A percentile compares a stretch with the other conserved stretches of the same genome.
phyloP scores from a whole-genome alignment of 2,113 vertebrate species.

The Apeltes quadracus region DNA sequence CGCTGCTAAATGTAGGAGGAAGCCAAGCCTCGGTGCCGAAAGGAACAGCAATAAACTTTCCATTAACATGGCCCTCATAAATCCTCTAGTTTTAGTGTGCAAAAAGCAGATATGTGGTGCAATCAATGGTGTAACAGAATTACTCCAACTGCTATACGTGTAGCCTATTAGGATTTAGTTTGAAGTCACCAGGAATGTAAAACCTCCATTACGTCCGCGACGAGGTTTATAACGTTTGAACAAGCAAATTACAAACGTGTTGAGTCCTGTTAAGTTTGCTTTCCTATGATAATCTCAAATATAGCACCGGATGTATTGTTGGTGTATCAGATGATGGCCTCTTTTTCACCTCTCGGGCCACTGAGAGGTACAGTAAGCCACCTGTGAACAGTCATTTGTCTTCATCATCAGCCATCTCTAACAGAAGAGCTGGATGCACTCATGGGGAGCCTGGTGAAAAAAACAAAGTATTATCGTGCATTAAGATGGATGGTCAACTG shows the following conservation, averaged over 20 bases:
- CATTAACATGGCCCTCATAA: constrained; percentile 37
- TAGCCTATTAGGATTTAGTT: constrained; percentile 22
- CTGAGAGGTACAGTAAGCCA: constrained; percentile 52
- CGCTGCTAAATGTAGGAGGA: constrained; percentile 22
- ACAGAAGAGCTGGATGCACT: constrained; percentile 62
- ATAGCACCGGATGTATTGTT: background rate
- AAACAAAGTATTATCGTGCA: constrained; percentile 65
- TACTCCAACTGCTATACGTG: background rate
- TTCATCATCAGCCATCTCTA: constrained; percentile 64
- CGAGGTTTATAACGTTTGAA: background rate
- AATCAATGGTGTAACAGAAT: constrained; percentile 33
- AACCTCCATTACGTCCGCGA: constrained; percentile 16
- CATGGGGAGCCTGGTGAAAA: constrained; percentile 48
- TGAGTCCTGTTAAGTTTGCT: background rate
- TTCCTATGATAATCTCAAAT: constrained; percentile 5
- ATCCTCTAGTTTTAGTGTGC: constrained; percentile 31
- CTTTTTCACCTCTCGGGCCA: constrained; percentile 39
- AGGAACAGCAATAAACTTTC: constrained; percentile 59
- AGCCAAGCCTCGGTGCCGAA: constrained; percentile 17
- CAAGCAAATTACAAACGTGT: background rate
- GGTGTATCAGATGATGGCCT: constrained; percentile 3
- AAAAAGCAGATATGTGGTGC: constrained; percentile 27
- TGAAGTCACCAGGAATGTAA: background rate
- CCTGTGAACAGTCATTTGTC: constrained; percentile 57
- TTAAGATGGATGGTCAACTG: constrained; percentile 71